These are phyloP conservation scores for Rhea pennata DNA, from an alignment of 2,113 vertebrate genomes.

Conservation along the genomic window DNA sequence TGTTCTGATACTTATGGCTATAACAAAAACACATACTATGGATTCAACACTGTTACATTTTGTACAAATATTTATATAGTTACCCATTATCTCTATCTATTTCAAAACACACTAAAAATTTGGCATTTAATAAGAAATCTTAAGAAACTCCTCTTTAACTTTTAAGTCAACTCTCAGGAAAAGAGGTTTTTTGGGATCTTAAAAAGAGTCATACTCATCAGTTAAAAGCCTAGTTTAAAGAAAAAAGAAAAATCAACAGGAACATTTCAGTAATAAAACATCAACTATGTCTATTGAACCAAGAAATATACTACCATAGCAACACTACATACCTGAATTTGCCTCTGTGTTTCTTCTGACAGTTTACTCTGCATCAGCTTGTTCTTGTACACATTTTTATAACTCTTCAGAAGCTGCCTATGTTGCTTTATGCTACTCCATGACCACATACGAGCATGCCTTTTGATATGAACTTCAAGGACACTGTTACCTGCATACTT, in stretches of 20 bases:
- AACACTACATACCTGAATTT: slow-evolving; percentile 84
- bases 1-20: not conserved
- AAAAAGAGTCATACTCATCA: not conserved
- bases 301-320: not conserved
- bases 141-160: not conserved
- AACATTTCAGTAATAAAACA: not conserved
- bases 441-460: slow-evolving; percentile 85
- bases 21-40: not conserved
- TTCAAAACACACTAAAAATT: not conserved
- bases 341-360: slow-evolving; percentile 81
- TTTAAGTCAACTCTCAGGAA: not conserved
- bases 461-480: slow-evolving; percentile 88
- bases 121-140: not conserved
- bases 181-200: not conserved
- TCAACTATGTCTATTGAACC: not conserved
- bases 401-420: slow-evolving; percentile 84
- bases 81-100: not conserved
- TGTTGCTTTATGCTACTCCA: slow-evolving; percentile 89
- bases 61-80: not conserved
- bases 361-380: slow-evolving; percentile 86
- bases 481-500: slow-evolving; percentile 86
- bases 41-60: not conserved
- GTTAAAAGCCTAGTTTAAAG: not conserved
- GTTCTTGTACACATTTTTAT: slow-evolving; percentile 85
- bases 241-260: not conserved